Percentiles rank a stretch among this genome's conserved stretches.
Conservation (phyloP, 1,140 invertebrate species). For the Prorops nasuta region DNA sequence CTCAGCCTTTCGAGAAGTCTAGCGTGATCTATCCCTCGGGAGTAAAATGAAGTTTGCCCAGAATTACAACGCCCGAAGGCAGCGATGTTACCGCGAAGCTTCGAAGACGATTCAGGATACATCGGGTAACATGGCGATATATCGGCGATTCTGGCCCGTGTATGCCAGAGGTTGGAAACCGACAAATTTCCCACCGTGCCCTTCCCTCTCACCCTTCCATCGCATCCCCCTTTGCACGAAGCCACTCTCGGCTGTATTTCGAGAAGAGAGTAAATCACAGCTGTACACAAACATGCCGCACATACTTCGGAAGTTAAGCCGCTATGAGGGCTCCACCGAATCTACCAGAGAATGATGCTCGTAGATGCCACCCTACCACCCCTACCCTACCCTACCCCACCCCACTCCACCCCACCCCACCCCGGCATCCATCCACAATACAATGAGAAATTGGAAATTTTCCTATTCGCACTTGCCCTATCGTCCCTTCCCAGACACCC, state of each 20-base stretch:
- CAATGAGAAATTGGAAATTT: too few species aligned
- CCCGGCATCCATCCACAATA: too few species aligned
- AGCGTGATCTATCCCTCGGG: constrained; percentile 22
- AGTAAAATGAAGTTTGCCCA: constrained; percentile 27
- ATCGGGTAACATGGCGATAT: constrained; percentile 16
- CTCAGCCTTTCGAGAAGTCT: constrained; percentile 7
- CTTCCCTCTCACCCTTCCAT: not conserved
- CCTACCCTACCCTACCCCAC: too few species aligned
- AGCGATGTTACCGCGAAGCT: constrained; percentile 20
- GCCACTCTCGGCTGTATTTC: not conserved
- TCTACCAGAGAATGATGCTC: constrained; percentile 12
- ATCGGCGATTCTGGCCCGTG: constrained; percentile 31
- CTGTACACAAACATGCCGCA: constrained; percentile 40
- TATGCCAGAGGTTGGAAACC: constrained; percentile 27
- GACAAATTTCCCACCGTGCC: constrained; percentile 36
- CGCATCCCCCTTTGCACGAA: constrained; percentile 1
- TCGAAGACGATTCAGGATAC: constrained; percentile 21
- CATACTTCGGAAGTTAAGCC: constrained; percentile 44
- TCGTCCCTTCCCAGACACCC: too few species aligned
- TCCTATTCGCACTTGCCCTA: too few species aligned
- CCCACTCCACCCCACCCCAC: too few species aligned
- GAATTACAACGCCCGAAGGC: constrained; percentile 22
- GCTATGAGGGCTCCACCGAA: constrained; percentile 17
- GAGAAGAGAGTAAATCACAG: constrained; percentile 43
- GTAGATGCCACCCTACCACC: too few species aligned